Evolutionary conservation across 2,888 invertebrate species (phyloP).

Genomic region (Sphaeridia pumilis): DNA sequence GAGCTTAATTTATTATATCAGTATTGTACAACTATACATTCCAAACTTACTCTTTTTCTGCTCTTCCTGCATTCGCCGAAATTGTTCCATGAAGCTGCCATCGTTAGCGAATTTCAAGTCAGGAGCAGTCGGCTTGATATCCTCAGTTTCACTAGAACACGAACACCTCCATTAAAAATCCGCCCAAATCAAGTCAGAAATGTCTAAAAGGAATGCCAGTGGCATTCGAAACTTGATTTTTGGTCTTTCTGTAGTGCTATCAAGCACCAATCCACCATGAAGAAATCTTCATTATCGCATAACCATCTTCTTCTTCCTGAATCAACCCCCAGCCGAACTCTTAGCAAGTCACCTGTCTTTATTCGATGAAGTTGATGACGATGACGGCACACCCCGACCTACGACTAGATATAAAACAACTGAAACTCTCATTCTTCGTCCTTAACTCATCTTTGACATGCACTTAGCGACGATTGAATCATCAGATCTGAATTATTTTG

Average conservation of each 20-base stretch:
- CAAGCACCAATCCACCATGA: too few relatives aligned
- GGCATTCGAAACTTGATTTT: not conserved
- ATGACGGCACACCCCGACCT: slow-evolving; percentile 29
- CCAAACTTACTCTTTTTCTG: slow-evolving; percentile 28
- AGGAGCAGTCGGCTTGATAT: not conserved
- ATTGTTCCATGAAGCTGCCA: slow-evolving; percentile 83
- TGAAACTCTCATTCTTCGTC: too few relatives aligned
- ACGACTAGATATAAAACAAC: slow-evolving; percentile 35
- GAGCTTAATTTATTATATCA: too few relatives aligned
- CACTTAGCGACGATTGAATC: too few relatives aligned
- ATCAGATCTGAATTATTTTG: too few relatives aligned
- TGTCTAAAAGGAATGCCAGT: not conserved
- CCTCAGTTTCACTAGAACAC: not conserved
- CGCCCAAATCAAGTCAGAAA: not conserved
- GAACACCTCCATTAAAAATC: not conserved
- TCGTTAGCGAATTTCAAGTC: slow-evolving; percentile 64
- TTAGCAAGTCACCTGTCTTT: slow-evolving; percentile 26
- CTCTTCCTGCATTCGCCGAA: slow-evolving; percentile 44
- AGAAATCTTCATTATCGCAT: too few relatives aligned
- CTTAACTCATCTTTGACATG: too few relatives aligned
- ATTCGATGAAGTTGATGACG: slow-evolving; percentile 27
- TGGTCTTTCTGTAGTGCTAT: too few relatives aligned
- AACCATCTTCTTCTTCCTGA: too few relatives aligned
- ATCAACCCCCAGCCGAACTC: slow-evolving; percentile 1
- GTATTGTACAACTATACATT: too few relatives aligned